Evolutionary conservation across 2,888 invertebrate genomes (phyloP), one percentile per base, ranked within the genome.

Genomic region (Nemotelus pantherinus): DNA sequence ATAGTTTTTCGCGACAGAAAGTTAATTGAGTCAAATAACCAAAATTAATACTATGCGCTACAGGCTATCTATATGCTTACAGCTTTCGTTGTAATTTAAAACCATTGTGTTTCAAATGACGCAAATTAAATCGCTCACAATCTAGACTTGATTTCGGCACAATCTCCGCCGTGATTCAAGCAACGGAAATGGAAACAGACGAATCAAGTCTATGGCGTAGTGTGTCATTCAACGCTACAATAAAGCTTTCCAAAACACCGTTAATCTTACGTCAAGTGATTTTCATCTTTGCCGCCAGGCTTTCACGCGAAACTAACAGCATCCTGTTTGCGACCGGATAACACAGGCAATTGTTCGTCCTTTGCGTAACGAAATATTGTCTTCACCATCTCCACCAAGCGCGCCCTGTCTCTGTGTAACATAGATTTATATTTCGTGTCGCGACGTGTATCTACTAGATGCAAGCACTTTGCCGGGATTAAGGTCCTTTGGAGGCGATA

Each of bases 221-320:
- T 41, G 43, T 45, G 55, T 71, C n/a, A 39, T 39, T 55, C 43
- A 43, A 64, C 44, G 44, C 25, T n/a, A 71, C 43, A 71, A 71
- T 71, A 71, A 71, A 55, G 70, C 70, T 43, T 53, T 39, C n/a
- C 55, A 25, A 71, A 71, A 71, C 70, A 55, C 57, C 70, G 53
- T 55, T 71, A 71, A 71, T 71, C 55, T 55, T n/a, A 10, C 68
- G 50, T 68, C 68, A 68, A 68, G 50, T 68, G 68, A 48, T 48
- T 53, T 70, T 55, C 70, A 55, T 71, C 55, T 71, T 55, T 43
- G 41, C 70, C 9, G 9, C 45, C 45, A 41, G 65, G 45, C 45
- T 65, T 44, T 65, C 45, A 43, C 65, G 45, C 9, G 65, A 45
- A 25, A 9, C 25, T 47, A 65, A 65, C 65, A 45, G 45, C 41